Evolutionary conservation across 2,113 vertebrate species (phyloP), one percentile per base, ranked within the genome.

Genomic region (Gobiocypris rarus): DNA sequence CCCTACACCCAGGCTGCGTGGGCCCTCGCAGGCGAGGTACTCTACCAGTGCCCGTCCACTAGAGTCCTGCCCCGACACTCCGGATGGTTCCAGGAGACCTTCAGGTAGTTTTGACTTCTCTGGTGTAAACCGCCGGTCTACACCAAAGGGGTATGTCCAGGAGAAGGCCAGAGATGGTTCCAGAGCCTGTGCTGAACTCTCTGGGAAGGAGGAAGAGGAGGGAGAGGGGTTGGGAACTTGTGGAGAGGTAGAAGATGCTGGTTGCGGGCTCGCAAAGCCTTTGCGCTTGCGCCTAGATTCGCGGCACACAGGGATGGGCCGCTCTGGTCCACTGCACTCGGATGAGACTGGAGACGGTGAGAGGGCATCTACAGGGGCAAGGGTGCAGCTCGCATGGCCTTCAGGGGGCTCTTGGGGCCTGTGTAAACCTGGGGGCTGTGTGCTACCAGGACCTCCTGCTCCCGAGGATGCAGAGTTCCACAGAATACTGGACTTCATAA

Each of bases 401-500:
- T 99, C 98, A 73, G 97, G 94, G 0, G 96, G 94, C 22, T 98
- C 97, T 24, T 96, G 94, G 48, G 95, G 91, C 86, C 88, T 97
- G 95, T 74, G 94, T 92, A 43, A 95, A 91, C 84, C 91, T 91
- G 89, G 89, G 94, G 92, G 90, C 93, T 78, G 41, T 5, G 59
- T 58, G 19, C 69, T 81, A 26, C 76, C 22, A 26, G 69, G 50
- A 22, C 78, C 81, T 54, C 75, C 84, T 84, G 83, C 83, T 87
- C 86, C 86, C 82, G 89, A 89, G 87, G 28, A 78, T 0, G 41
- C 59, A 0, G 96, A 95, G 54, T 96, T 96, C 98, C 98, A 99
- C 38, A 99, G 91, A 89, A 99, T 99, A 88, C 98, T 99, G 63
- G 98, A 99, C 90, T 99, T 99, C 98, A 99, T 99, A 92, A 99